These are phyloP conservation scores for Troides oblongomaculatus DNA, from an alignment of 2,888 invertebrate species.

Conservation along the genomic window DNA sequence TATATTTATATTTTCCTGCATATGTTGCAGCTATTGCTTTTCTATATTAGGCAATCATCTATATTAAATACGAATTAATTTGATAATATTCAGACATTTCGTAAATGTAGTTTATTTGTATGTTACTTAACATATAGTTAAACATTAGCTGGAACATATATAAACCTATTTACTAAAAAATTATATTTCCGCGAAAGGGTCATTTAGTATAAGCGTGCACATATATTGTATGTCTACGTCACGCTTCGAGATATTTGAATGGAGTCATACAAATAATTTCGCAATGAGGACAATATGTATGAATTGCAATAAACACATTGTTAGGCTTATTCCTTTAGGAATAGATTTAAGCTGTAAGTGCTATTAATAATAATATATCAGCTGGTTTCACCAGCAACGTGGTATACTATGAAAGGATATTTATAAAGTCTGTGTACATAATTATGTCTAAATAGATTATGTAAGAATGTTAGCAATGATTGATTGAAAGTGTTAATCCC, in stretches of 20 bases:
- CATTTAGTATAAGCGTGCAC: constrained; percentile 11
- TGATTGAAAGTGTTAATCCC: constrained; percentile 7
- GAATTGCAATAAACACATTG: constrained; percentile 53
- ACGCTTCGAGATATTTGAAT: constrained; percentile 1
- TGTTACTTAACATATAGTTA: neutral
- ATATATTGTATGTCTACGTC: constrained; percentile 6
- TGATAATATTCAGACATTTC: neutral
- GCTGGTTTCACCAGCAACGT: constrained; percentile 34
- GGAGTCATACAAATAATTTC: constrained; percentile 21
- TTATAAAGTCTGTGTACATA: constrained; percentile 27
- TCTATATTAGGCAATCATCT: neutral
- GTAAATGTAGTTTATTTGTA: neutral
- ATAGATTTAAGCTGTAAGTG: constrained; percentile 30
- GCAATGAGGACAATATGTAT: constrained; percentile 49
- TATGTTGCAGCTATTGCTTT: neutral
- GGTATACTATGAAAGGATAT: constrained; percentile 17
- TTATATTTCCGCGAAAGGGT: neutral
- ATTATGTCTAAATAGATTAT: constrained; percentile 11
- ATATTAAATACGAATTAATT: neutral
- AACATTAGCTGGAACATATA: neutral
- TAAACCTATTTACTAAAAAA: neutral
- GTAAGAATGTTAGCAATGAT: constrained; percentile 3
- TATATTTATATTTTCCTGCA: neutral
- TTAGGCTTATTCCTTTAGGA: constrained; percentile 38
- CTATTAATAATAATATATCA: constrained; percentile 35